phyloP scores from a whole-genome alignment of 2,797 vertebrate species.

The Pseudochromis fuscus region DNA sequence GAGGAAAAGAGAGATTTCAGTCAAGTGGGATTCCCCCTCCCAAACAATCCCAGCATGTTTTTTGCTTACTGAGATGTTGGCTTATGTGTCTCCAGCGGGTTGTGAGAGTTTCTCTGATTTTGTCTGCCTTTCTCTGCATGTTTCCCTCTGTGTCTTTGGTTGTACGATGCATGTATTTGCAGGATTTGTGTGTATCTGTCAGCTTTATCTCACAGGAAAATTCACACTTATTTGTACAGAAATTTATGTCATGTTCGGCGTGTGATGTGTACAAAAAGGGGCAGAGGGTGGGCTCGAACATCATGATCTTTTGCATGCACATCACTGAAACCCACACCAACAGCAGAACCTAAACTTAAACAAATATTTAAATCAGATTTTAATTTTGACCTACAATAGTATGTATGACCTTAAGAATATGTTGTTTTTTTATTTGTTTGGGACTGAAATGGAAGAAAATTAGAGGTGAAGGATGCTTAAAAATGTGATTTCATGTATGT shows the following conservation, averaged over 20 bases:
- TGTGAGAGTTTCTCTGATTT: constrained; percentile 63
- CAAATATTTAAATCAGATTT: neutral
- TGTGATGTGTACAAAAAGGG: constrained; percentile 29
- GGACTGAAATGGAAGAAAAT: constrained; percentile 6
- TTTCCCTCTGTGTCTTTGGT: constrained; percentile 45
- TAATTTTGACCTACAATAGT: neutral
- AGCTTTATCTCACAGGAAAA: constrained; percentile 46
- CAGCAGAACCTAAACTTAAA: neutral
- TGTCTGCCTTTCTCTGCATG: constrained; percentile 41
- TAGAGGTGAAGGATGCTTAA: constrained; percentile 5
- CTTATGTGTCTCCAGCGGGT: constrained; percentile 58
- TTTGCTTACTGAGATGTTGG: constrained; percentile 59
- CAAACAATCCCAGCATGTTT: constrained; percentile 83
- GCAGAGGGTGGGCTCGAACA: neutral
- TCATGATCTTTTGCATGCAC: neutral
- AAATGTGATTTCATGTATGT: neutral
- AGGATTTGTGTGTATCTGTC: constrained; percentile 28
- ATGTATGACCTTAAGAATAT: neutral
- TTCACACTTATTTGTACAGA: constrained; percentile 45
- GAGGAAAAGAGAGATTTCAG: constrained; percentile 83
- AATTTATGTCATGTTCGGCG: constrained; percentile 20
- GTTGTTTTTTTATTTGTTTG: neutral
- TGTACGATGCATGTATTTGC: constrained; percentile 40
- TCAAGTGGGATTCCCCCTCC: constrained; percentile 92
- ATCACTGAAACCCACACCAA: neutral